A percentile compares a stretch with the other conserved stretches of the same genome.
These are phyloP conservation scores for Acrossocheilus fasciatus DNA, from an alignment of 2,797 vertebrate genomes.

Conservation along the genomic window DNA sequence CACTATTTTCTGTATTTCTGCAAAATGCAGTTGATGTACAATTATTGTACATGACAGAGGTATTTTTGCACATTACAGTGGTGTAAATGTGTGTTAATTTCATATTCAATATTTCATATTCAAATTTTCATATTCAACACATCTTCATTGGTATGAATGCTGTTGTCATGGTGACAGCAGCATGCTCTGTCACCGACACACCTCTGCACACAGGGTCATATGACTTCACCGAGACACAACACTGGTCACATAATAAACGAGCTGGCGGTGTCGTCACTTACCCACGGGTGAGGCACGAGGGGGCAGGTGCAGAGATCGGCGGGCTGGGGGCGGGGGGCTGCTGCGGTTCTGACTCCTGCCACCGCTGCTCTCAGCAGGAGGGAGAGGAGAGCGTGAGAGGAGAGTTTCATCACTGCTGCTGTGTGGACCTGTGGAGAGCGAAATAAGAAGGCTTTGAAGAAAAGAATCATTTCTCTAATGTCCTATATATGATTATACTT, in stretches of 20 bases:
- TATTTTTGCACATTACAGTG: not conserved
- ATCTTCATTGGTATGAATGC: conserved; percentile 9
- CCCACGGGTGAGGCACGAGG: conserved; percentile 81
- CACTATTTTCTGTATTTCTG: not conserved
- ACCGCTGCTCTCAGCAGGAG: conserved; percentile 73
- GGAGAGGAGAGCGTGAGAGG: conserved; percentile 68
- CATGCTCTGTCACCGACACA: conserved; percentile 37
- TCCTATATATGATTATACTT: not conserved
- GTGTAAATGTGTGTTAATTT: conserved; percentile 2
- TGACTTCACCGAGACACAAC: not conserved
- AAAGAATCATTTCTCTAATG: not conserved
- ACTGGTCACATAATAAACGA: not conserved
- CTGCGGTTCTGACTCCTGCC: conserved; percentile 71
- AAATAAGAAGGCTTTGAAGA: not conserved
- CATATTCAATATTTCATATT: not conserved
- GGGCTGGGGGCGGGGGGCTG: conserved; percentile 71
- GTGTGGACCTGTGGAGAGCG: conserved; percentile 76
- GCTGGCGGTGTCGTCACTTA: conserved; percentile 67
- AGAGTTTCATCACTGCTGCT: conserved; percentile 82
- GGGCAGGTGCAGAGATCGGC: conserved; percentile 83
- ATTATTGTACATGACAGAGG: not conserved
- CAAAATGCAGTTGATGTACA: not conserved
- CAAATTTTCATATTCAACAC: not conserved
- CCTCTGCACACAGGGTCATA: conserved; percentile 28
- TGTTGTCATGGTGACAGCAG: conserved; percentile 35